phyloP scores from a whole-genome alignment of 2,113 vertebrate species.

The Actinemys pallida region DNA sequence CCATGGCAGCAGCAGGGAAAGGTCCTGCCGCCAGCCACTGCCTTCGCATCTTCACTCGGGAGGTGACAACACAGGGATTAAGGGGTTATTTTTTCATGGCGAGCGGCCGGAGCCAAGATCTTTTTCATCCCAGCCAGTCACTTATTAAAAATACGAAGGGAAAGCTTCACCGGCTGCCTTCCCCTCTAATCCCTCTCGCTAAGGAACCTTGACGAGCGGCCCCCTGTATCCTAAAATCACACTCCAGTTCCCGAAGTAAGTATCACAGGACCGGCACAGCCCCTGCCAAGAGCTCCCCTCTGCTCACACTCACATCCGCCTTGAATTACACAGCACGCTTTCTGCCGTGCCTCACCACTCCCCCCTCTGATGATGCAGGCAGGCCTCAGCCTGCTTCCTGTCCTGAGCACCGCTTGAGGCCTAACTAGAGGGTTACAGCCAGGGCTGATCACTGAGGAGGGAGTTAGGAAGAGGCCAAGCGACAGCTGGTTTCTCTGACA shows the following conservation, averaged over 20 bases:
- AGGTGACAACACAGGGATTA: conserved; percentile 11
- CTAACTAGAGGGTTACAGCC: neutral
- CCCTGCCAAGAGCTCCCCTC: neutral
- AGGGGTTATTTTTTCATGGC: neutral
- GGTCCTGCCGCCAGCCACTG: neutral
- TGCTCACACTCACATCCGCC: neutral
- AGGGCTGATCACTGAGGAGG: neutral
- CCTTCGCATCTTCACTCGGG: neutral
- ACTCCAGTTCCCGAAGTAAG: neutral
- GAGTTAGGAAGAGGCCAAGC: neutral
- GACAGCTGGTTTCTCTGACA: neutral
- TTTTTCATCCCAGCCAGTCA: neutral
- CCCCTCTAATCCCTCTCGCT: neutral
- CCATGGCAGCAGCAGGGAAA: neutral
- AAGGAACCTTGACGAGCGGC: neutral
- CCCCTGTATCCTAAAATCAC: neutral
- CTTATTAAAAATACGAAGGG: neutral
- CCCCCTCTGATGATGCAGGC: neutral
- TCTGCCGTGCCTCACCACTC: neutral
- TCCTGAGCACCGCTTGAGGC: neutral
- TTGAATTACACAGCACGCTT: neutral
- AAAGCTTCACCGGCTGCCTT: neutral
- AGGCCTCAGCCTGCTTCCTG: neutral
- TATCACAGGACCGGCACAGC: neutral
- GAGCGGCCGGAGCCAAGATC: neutral